Evolutionary conservation across 2,888 invertebrate species (phyloP), one percentile per base, ranked within the genome.

Genomic region (Heliconius ismenius): DNA sequence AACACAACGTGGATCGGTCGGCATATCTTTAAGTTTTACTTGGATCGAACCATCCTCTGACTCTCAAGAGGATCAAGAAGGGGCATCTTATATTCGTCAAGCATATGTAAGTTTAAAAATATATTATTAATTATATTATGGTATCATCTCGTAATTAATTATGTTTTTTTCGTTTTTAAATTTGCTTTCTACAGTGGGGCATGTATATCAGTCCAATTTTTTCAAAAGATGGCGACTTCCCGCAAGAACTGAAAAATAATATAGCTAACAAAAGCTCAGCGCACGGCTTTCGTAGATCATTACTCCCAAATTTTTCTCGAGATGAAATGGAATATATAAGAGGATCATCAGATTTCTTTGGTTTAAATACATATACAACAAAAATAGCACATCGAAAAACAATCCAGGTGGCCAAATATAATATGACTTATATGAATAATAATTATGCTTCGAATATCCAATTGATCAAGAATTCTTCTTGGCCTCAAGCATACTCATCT

Each of bases 291-390:
- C 72, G 82, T 0, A 83, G 84, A 75, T 95, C 95, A 11, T 86
- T 95, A 43, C 84, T 95, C 4, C 95, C 95, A 4, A 84, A 84
- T 43, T 90, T 95, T 86, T 93, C 95, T 0, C 78, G 86, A 0
- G 89, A 92, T 18, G 96, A 97, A 91, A 93, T 96, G 4, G 85
- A 90, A 54, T 86, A 91, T 32, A 95, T 97, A 65, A 91, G 91
- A 39, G 96, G 95, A 4, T 95, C 96, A 4, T 93, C 95, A 1
- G 97, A 97, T 85, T 96, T 96, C 86, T 90, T 96, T 54, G 96
- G 96, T 0, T 81, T 97, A 10, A 97, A 96, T 83, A 93, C 95
- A 76, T 97, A 96, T 86, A 95, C 95, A 0, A 91, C 95, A 0
- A 89, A 88, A 78, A 75, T 95, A 80, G 91, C 91, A 1, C 90